Evolutionary conservation across 2,797 vertebrate species (phyloP).

Genomic region (Sebastes paucispinis): DNA sequence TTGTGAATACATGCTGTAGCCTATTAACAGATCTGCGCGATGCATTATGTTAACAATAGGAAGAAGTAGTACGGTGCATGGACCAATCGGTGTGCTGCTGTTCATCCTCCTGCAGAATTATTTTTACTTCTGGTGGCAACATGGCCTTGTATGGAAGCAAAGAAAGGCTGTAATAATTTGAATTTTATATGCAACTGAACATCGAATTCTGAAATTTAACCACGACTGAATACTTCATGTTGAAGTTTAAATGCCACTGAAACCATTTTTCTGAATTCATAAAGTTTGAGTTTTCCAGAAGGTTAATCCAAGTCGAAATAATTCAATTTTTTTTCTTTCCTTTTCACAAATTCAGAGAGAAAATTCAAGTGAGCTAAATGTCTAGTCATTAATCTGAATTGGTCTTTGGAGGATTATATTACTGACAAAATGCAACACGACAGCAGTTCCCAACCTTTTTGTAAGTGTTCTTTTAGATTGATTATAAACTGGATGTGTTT

Average conservation of each 20-base stretch:
- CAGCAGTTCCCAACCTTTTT: not conserved
- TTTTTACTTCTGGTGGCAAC: slow-evolving; percentile 3
- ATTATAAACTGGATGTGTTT: not conserved
- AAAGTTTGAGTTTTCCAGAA: not conserved
- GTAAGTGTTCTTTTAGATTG: not conserved
- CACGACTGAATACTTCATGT: rapidly evolving
- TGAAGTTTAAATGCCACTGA: not conserved
- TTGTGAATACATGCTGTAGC: slow-evolving; percentile 87
- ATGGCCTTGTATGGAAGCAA: not conserved
- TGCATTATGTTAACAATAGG: slow-evolving; percentile 74
- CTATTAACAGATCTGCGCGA: slow-evolving; percentile 76
- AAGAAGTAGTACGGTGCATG: slow-evolving; percentile 63
- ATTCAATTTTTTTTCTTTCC: not conserved
- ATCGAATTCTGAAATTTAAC: not conserved
- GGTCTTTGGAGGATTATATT: not conserved
- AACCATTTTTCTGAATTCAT: not conserved
- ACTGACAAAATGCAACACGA: not conserved
- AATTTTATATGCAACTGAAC: not conserved
- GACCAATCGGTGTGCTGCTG: slow-evolving; percentile 46
- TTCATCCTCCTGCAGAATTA: slow-evolving; percentile 24
- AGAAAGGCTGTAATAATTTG: not conserved
- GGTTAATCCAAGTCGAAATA: not conserved
- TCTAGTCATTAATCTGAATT: not conserved
- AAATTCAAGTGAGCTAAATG: not conserved
- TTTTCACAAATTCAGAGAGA: not conserved